These are phyloP conservation scores for Bolborhynchus lineola DNA, from an alignment of 2,113 vertebrate species.

Conservation along the genomic window DNA sequence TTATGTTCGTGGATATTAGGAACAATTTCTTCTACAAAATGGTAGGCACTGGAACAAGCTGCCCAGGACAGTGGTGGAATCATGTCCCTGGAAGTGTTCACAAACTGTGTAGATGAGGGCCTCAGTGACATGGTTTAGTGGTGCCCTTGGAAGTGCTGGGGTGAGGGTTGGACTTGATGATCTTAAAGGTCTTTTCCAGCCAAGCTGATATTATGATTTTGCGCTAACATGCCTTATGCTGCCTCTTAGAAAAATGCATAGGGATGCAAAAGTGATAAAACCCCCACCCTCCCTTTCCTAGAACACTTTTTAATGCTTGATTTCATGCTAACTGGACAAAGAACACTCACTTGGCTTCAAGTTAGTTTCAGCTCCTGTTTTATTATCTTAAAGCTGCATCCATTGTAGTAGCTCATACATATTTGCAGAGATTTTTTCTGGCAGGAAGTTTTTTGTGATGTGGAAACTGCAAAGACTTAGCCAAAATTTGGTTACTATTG, in stretches of 20 bases:
- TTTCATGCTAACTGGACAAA: neutral
- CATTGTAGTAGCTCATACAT: neutral
- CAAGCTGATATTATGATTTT: neutral
- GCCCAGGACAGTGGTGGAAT: neutral
- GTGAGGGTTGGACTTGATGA: neutral
- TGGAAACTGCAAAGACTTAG: neutral
- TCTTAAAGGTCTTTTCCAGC: neutral
- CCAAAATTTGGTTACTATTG: neutral
- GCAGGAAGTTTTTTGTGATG: neutral
- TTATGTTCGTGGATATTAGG: neutral
- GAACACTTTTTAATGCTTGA: neutral
- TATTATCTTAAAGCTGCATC: neutral
- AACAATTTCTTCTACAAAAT: neutral
- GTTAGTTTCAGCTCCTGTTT: neutral
- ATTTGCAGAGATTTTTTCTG: neutral
- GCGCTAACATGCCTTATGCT: neutral
- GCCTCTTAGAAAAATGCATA: neutral
- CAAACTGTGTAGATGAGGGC: neutral
- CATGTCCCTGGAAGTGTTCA: neutral
- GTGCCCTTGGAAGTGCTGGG: neutral
- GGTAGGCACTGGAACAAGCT: neutral
- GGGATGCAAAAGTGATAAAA: neutral
- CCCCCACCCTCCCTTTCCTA: accelerated
- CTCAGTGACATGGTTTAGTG: neutral
- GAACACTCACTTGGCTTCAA: neutral